phyloP scores from a whole-genome alignment of 1,140 invertebrate species.

The Cotesia glomerata region DNA sequence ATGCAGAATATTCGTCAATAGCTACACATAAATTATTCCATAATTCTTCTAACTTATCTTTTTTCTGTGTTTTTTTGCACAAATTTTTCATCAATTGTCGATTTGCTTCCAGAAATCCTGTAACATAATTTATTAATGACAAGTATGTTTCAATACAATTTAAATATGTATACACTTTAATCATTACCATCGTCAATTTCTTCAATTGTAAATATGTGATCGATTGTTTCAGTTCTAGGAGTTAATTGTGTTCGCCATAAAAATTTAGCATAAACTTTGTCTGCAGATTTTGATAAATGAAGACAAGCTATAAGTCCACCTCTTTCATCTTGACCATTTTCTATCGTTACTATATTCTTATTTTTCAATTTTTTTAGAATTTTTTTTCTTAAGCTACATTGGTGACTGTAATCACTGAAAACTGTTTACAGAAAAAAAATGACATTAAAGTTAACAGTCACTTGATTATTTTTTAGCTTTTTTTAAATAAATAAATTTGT shows the following conservation, averaged over 20 bases:
- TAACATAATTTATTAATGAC: background rate
- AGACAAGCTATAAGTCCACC: slow-evolving; percentile 1
- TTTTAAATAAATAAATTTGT: no score
- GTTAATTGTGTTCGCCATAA: slow-evolving; percentile 8
- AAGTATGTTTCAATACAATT: background rate
- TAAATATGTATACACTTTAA: background rate
- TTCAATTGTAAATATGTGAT: slow-evolving; percentile 21
- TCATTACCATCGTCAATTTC: slow-evolving; percentile 5
- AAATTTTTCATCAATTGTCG: background rate
- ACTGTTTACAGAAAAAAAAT: slow-evolving; percentile 25
- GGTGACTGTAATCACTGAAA: slow-evolving; percentile 35
- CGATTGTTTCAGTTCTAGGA: background rate
- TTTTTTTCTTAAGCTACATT: slow-evolving; percentile 17
- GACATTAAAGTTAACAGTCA: background rate
- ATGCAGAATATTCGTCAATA: background rate
- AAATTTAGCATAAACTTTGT: background rate
- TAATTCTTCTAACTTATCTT: slow-evolving; percentile 2
- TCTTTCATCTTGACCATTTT: slow-evolving; percentile 4
- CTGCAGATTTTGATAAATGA: background rate
- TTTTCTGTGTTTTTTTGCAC: slow-evolving; percentile 7
- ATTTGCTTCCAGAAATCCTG: slow-evolving; percentile 6
- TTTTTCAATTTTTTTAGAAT: slow-evolving; percentile 22
- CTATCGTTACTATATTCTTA: slow-evolving; percentile 21
- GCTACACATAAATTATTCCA: slow-evolving; percentile 13
- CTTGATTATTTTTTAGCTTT: no score